Conservation (phyloP, 53 echinoderm and acorn worm species). For the Pentamera pediparva region DNA sequence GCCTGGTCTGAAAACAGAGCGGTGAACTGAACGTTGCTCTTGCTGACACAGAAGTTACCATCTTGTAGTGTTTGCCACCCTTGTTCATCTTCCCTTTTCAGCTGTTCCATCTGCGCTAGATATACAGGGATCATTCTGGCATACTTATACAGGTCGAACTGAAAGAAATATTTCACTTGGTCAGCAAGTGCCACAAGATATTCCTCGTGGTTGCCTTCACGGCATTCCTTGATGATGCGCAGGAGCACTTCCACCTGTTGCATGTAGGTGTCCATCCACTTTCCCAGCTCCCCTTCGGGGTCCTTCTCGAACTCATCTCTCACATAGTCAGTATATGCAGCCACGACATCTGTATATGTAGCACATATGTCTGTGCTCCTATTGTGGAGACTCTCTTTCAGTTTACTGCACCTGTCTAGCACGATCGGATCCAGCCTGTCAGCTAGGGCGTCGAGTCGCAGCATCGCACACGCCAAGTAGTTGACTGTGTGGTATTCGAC, state of each 20-base stretch:
- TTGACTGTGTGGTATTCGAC: slow-evolving; percentile 41
- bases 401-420: background rate
- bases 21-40: slow-evolving; percentile 38
- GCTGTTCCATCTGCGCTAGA: slow-evolving; percentile 2
- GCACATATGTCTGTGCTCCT: background rate
- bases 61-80: slow-evolving; percentile 23
- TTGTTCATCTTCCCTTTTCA: slow-evolving; percentile 1
- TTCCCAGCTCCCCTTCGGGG: background rate
- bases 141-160: slow-evolving; percentile 59
- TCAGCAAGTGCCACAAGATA: slow-evolving; percentile 27
- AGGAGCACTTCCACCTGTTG: background rate
- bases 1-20: slow-evolving; percentile 42
- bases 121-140: slow-evolving; percentile 44
- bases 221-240: slow-evolving; percentile 1
- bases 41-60: slow-evolving; percentile 42
- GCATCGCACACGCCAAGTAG: slow-evolving; percentile 13
- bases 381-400: background rate
- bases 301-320: background rate
- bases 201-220: slow-evolving; percentile 5
- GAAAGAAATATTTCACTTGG: slow-evolving; percentile 61
- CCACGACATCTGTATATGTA: background rate
- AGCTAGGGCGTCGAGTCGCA: background rate
- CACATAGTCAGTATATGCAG: background rate
- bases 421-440: background rate
- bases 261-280: slow-evolving; percentile 1